These are phyloP conservation scores for Scaptomyza flava DNA, from an alignment of 2,888 invertebrate genomes.

Conservation along the genomic window DNA sequence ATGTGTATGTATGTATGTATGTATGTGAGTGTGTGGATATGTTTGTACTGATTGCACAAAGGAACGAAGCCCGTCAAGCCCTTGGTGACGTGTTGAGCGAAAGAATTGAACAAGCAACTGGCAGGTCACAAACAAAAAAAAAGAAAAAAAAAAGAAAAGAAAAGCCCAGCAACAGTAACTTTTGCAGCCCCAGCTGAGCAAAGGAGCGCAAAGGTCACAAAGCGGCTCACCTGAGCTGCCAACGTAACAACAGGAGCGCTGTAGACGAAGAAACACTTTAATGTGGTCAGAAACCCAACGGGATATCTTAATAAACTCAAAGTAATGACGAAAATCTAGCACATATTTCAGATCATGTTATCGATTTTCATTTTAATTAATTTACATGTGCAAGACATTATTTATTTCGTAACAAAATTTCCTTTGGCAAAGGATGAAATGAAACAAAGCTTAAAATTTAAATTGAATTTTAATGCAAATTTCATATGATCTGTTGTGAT, in stretches of 20 bases:
- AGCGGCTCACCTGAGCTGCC: conserved; percentile 49
- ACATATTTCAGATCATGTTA: no score
- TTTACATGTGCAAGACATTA: no score
- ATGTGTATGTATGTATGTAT: background rate
- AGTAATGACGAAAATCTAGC: background rate
- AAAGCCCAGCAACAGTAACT: background rate
- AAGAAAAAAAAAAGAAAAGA: no score
- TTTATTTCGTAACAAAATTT: no score
- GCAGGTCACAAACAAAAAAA: conserved; percentile 26
- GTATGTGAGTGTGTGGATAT: conserved; percentile 17
- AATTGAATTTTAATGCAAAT: no score
- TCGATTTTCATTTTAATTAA: no score
- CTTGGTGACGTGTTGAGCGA: conserved; percentile 74
- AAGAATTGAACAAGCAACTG: conserved; percentile 65
- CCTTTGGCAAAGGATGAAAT: no score
- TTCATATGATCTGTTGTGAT: no score
- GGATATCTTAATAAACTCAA: background rate
- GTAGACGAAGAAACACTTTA: conserved; percentile 2
- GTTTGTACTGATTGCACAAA: conserved; percentile 70
- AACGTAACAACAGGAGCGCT: conserved; percentile 17
- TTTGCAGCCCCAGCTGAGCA: conserved; percentile 13
- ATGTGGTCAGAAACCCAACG: background rate
- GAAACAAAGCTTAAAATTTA: no score
- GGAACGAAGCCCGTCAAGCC: conserved; percentile 66
- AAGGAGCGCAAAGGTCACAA: conserved; percentile 23